Base-by-base conservation (phyloP, 2,888 invertebrate genomes). In the Agrenia bidenticulata region DNA sequence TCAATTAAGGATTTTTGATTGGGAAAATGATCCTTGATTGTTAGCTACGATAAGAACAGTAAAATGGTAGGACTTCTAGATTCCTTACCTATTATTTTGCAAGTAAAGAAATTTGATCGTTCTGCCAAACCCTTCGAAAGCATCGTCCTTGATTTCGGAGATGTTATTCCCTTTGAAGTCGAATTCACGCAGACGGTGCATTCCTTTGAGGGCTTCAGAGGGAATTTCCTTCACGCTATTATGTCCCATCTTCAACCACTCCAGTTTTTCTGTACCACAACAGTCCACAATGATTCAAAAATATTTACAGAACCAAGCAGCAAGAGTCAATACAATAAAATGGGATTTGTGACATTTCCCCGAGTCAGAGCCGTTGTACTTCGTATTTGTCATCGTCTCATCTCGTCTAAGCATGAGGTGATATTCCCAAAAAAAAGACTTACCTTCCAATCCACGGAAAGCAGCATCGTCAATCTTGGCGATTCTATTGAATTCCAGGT, bases 71-170 rank as follows among this genome's bases (percentile, higher is more conserved):
- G 5, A 32, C 15, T 9, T 4, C 21, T 45, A 45, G n/a, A 21
- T 15, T 15, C 82, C 88, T 88, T 84, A 93, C 93, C 89, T 88
- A 80, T 94, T 94, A 80, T 93, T 93, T 78, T 94, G 92, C 72
- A 94, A 82, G 80, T 92, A 92, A 27, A 94, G 85, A 81, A 93
- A 94, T n/a, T 94, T 93, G 73, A 94, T 89, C 27, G 92, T 91
- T 79, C 92, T 91, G 24, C 94, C 94, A 78, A 89, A 94, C 55
- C 91, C 90, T 7, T 88, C 86, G 60, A 73, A 75, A 1, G 92
- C 91, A 78, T 94, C 92, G 76, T 93, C 93, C 27, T 86, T 85
- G 61, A 94, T 86, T 67, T 85, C 83, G 19, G 88, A 89, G 75
- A 94, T 93, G 80, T 92, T 92, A 80, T 94, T 94, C 45, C 90